These are phyloP conservation scores for Hypena proboscidalis DNA, from an alignment of 2,888 invertebrate genomes.

Conservation along the genomic window DNA sequence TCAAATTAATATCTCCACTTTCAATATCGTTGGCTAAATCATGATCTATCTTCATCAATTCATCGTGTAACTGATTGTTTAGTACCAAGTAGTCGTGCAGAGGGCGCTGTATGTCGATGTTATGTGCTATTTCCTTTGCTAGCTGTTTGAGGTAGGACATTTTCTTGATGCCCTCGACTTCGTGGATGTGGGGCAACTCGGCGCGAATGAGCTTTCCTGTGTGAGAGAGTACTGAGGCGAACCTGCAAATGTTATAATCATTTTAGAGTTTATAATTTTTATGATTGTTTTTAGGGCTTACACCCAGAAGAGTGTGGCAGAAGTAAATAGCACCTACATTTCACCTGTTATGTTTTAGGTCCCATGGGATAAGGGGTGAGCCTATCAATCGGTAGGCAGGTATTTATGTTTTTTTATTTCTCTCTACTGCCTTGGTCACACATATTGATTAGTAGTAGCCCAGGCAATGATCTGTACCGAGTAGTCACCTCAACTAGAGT, in stretches of 20 bases:
- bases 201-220: conserved; percentile 61
- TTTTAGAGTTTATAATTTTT: neutral
- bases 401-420: too few species aligned
- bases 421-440: too few species aligned
- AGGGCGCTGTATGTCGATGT: conserved; percentile 52
- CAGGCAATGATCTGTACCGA: too few species aligned
- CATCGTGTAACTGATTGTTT: conserved; percentile 30
- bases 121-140: conserved; percentile 55
- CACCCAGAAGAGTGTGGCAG: too few species aligned
- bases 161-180: conserved; percentile 62
- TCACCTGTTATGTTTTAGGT: too few species aligned
- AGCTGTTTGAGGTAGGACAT: conserved; percentile 59
- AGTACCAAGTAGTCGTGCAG: conserved; percentile 51
- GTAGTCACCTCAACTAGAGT: too few species aligned
- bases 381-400: too few species aligned
- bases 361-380: too few species aligned
- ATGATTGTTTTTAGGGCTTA: too few species aligned
- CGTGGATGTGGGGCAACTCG: conserved; percentile 66
- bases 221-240: conserved; percentile 59
- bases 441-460: too few species aligned
- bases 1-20: conserved; percentile 58
- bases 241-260: conserved; percentile 53
- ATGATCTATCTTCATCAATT: conserved; percentile 37
- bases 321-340: too few species aligned
- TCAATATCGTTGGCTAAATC: conserved; percentile 50